Conservation (phyloP, 1,140 invertebrate species). For the Papilio xuthus region DNA sequence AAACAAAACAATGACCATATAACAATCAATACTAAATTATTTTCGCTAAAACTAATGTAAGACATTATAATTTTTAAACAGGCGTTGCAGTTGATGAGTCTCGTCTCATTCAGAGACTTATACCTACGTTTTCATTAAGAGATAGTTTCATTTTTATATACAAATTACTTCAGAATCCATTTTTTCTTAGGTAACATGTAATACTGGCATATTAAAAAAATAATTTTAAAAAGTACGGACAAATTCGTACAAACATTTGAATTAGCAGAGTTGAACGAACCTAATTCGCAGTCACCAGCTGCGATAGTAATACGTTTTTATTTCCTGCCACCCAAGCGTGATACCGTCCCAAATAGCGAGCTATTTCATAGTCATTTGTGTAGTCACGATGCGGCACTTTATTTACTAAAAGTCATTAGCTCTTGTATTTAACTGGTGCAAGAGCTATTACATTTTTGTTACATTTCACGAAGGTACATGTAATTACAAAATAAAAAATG, state of each 20-base stretch:
- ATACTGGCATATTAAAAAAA: background rate
- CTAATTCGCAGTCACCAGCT: constrained; percentile 10
- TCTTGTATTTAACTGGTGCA: constrained; percentile 39
- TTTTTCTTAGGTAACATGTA: no score
- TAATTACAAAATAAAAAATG: background rate
- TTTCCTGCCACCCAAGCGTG: constrained; percentile 29
- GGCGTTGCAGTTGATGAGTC: no score
- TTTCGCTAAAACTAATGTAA: no score
- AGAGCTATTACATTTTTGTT: constrained; percentile 18
- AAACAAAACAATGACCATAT: background rate
- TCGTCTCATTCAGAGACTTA: no score
- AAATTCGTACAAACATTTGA: background rate
- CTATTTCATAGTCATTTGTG: constrained; percentile 44
- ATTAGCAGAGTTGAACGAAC: constrained; percentile 24
- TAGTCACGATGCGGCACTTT: constrained; percentile 42
- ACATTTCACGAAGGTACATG: background rate
- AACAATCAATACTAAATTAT: background rate
- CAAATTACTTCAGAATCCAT: no score
- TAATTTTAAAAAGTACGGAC: background rate
- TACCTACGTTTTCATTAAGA: no score
- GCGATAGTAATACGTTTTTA: constrained; percentile 26
- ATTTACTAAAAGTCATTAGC: constrained; percentile 38
- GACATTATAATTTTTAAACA: no score
- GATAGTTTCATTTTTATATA: no score
- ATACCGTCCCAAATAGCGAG: constrained; percentile 46